Conservation (phyloP, 2,113 vertebrate species). For the Dinomys branickii region DNA sequence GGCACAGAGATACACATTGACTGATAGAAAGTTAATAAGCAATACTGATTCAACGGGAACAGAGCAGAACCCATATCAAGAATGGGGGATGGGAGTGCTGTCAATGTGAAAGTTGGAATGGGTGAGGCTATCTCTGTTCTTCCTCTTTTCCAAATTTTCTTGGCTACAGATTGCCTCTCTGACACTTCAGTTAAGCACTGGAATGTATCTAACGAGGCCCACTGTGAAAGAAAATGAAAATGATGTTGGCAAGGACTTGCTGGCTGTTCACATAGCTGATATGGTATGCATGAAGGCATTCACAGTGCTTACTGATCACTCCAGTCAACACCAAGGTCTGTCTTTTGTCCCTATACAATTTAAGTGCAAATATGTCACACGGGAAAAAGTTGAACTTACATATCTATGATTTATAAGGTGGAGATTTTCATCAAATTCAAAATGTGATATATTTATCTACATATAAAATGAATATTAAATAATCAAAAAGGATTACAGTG, state of each 20-base stretch:
- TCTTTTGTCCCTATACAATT: background rate
- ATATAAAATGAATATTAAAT: conserved; percentile 53
- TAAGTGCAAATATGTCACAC: background rate
- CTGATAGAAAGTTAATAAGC: background rate
- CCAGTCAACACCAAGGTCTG: background rate
- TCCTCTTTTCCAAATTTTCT: background rate
- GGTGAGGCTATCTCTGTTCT: background rate
- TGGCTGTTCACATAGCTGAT: background rate
- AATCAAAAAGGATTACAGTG: conserved; percentile 28
- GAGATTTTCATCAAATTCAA: conserved; percentile 57
- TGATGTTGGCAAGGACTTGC: conserved; percentile 32
- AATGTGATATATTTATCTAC: conserved; percentile 17
- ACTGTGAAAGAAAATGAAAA: conserved; percentile 66
- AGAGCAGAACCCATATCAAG: background rate
- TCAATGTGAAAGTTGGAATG: background rate
- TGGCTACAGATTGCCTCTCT: conserved; percentile 46
- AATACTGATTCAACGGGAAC: background rate
- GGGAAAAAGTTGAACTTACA: background rate
- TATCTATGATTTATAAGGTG: conserved; percentile 54
- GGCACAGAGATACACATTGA: background rate
- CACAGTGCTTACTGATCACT: conserved; percentile 7
- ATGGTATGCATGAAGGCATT: background rate
- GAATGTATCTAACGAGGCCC: conserved; percentile 25
- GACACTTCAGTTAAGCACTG: conserved; percentile 34
- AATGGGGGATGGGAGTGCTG: background rate